Percentiles rank a stretch among this genome's conserved stretches.
Evolutionary conservation across 2,888 invertebrate species (phyloP).

Genomic region (Tetranychus truncatus): DNA sequence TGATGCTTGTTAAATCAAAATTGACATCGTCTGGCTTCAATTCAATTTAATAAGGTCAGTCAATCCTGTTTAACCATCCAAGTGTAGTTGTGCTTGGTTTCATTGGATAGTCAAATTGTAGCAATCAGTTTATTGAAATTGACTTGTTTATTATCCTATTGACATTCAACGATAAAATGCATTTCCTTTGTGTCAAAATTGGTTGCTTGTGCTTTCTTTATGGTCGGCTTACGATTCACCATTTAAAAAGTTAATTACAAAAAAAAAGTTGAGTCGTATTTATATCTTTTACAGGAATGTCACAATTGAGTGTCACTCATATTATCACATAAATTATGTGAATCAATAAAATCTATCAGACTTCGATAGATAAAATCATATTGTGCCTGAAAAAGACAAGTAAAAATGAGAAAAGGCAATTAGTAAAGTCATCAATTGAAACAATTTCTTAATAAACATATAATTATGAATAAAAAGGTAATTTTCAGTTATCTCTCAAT

Average conservation of each 20-base stretch:
- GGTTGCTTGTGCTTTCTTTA: background rate
- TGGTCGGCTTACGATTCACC: background rate
- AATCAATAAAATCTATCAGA: conserved; percentile 38
- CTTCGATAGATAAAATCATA: conserved; percentile 83
- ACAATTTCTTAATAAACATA: background rate
- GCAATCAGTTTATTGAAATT: no score
- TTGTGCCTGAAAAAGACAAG: conserved; percentile 48
- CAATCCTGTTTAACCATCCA: no score
- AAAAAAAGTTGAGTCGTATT: background rate
- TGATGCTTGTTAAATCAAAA: no score
- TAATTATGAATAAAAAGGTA: conserved; percentile 9
- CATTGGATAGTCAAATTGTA: no score
- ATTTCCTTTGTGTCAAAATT: background rate
- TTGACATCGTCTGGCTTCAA: no score
- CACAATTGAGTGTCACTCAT: conserved; percentile 28
- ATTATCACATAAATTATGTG: conserved; percentile 26
- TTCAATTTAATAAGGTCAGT: no score
- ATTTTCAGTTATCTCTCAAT: conserved; percentile 10
- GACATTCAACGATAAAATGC: background rate
- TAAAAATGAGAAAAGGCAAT: no score
- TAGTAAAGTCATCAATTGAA: background rate
- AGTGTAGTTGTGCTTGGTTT: no score
- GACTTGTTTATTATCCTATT: background rate
- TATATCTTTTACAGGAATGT: conserved; percentile 6
- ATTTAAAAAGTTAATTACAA: background rate